Evolutionary conservation across 1,140 invertebrate genomes (phyloP).

Genomic region (Drosophila sp.): DNA sequence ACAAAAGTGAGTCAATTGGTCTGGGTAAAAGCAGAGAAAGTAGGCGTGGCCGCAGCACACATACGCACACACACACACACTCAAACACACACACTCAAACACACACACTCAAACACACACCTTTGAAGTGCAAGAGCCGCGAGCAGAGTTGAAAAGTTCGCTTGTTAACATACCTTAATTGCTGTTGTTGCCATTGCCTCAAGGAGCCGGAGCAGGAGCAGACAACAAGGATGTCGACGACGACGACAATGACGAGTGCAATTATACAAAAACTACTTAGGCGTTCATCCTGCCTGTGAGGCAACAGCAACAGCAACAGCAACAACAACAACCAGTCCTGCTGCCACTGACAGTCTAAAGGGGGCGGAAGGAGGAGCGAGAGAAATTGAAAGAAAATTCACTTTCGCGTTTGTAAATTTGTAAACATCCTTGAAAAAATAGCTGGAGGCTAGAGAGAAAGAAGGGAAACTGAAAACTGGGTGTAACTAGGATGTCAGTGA

Average conservation of each 20-base stretch:
- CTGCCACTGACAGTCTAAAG: constrained; percentile 20
- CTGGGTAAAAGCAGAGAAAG: constrained; percentile 17
- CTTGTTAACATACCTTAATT: constrained; percentile 83
- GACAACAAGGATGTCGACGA: constrained; percentile 55
- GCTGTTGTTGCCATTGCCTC: constrained; percentile 71
- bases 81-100: constrained; percentile 55
- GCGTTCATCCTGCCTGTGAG: constrained; percentile 62
- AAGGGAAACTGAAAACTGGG: constrained; percentile 39
- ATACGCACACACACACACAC: constrained; percentile 2
- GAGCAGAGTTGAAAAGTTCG: constrained; percentile 79
- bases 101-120: constrained; percentile 43
- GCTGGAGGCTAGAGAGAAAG: constrained; percentile 33
- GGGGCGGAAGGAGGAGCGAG: constrained; percentile 34
- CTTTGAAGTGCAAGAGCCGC: constrained; percentile 77
- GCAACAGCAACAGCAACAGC: too few species aligned
- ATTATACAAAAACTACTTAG: constrained; percentile 82
- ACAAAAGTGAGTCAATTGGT: constrained; percentile 25
- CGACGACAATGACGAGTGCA: constrained; percentile 78
- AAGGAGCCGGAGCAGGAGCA: constrained; percentile 23
- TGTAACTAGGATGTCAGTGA: constrained; percentile 53
- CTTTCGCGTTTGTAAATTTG: constrained; percentile 80
- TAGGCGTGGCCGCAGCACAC: constrained; percentile 37
- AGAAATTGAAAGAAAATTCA: constrained; percentile 80
- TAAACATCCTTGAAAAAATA: constrained; percentile 80
- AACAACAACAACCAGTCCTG: constrained; percentile 20